Evolutionary conservation across 1,140 invertebrate species (phyloP), one percentile per base, ranked within the genome.

Genomic region (Trinorchestia longiramus): DNA sequence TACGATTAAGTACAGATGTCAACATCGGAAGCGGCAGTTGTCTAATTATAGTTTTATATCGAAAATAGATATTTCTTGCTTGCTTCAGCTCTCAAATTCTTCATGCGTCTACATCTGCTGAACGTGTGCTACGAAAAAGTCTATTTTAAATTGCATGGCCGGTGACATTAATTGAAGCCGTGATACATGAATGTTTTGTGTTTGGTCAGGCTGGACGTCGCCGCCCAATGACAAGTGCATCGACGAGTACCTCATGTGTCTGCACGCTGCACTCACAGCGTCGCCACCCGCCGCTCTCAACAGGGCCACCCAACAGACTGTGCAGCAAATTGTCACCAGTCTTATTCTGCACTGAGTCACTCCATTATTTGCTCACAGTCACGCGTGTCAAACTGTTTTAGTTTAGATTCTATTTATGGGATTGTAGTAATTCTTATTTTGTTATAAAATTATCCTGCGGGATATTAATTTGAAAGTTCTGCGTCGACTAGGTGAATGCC

Each of bases 271-370:
- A 1, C 92, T 94, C 43, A 94, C 92, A 43, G 92, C 92, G 8
- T 94, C 92, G 8, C 92, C 92, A 11, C 92, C 92, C 43, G 92
- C 92, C 92, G 44, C 92, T 8, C 92, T 45, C 92, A 94, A 94
- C 92, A 15, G 92, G 11, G 43, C 92, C 92, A 45, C 44, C 43
- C 92, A 94, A 44, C 92, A 45, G 40, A 47, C 92, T 44, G 92
- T 94, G 43, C 92, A 94, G 92, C 92, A 94, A 11, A 94, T 94
- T 36, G 92, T 94, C 43, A 94, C 92, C 36, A 44, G 43, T 40
- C 92, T 94, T 40, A 40, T 96, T 28, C 95, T 87, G 41, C 77
- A 91, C 43, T 94, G 90, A 94, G 87, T 28, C 62, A 28, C 62
- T 53, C 47, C 19, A 6, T 19, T 77, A 77, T 77, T 77, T 77